These are phyloP conservation scores for Piaya cayana DNA, from an alignment of 2,113 vertebrate genomes.

Conservation along the genomic window DNA sequence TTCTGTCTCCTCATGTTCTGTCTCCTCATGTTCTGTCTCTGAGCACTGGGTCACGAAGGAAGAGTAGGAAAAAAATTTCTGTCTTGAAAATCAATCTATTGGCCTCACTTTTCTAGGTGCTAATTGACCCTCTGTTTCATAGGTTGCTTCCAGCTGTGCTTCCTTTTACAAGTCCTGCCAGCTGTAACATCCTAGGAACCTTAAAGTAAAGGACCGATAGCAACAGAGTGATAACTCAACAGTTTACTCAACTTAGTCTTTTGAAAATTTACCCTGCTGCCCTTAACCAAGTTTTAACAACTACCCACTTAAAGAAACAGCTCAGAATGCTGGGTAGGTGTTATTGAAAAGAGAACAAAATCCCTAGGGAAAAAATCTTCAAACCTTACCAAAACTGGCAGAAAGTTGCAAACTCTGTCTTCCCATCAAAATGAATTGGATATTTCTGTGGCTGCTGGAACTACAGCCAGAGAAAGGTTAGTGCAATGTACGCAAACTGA, in stretches of 20 bases:
- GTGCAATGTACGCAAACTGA: neutral
- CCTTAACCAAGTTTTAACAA: neutral
- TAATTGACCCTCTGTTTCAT: neutral
- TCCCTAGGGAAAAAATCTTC: neutral
- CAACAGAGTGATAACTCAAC: neutral
- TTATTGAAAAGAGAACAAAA: neutral
- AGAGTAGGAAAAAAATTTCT: neutral
- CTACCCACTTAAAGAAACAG: neutral
- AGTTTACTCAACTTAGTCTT: neutral
- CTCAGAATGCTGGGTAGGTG: neutral
- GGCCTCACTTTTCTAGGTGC: neutral
- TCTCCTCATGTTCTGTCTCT: neutral
- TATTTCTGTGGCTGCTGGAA: neutral
- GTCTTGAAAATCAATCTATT: neutral
- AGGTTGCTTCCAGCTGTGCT: neutral
- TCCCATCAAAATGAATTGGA: neutral
- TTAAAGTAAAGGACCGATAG: neutral
- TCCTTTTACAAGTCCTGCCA: neutral
- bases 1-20: neutral
- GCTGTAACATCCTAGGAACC: neutral
- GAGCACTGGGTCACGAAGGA: neutral
- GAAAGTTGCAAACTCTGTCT: neutral
- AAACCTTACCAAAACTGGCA: neutral
- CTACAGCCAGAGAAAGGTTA: neutral
- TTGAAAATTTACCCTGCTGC: neutral